A percentile compares a stretch with the other conserved stretches of the same genome.
phyloP scores from a whole-genome alignment of 1,140 invertebrate genomes.

The Bombus ignitus region DNA sequence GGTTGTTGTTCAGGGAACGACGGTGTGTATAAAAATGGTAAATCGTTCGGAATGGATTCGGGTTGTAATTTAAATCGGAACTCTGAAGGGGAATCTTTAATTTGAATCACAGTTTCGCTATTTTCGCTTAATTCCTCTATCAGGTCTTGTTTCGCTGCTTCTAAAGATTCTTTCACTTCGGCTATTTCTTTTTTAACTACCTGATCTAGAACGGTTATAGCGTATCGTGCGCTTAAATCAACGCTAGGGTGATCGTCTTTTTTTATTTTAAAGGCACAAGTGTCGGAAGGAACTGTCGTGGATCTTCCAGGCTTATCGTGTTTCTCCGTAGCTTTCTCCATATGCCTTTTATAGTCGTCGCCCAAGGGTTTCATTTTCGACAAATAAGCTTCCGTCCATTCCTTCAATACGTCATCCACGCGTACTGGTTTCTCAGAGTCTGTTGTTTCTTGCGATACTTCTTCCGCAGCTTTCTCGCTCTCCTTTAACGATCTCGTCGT shows the following conservation, averaged over 20 bases:
- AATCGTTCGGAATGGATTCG: constrained; percentile 79
- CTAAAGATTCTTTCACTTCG: constrained; percentile 87
- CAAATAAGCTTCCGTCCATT: constrained; percentile 60
- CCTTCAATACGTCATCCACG: constrained; percentile 51
- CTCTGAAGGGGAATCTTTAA: constrained; percentile 88
- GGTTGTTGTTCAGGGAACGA: constrained; percentile 74
- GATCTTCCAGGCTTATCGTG: constrained; percentile 60
- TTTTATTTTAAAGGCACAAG: constrained; percentile 86
- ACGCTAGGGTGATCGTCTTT: constrained; percentile 86
- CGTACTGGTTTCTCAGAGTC: neutral
- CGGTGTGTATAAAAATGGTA: constrained; percentile 79
- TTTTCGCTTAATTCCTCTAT: constrained; percentile 85
- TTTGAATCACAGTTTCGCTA: constrained; percentile 79
- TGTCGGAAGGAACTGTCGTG: constrained; percentile 81
- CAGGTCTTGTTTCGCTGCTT: constrained; percentile 86
- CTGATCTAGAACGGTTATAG: constrained; percentile 81
- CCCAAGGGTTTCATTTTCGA: constrained; percentile 50
- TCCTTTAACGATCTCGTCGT: neutral
- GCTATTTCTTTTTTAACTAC: constrained; percentile 86
- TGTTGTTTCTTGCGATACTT: neutral
- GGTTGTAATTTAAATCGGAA: constrained; percentile 86
- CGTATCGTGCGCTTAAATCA: constrained; percentile 80
- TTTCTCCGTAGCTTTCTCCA: constrained; percentile 60
- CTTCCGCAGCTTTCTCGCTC: neutral
- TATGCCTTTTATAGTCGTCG: constrained; percentile 68